phyloP scores from a whole-genome alignment of 2,113 vertebrate genomes.

The Catharus bicknelli region DNA sequence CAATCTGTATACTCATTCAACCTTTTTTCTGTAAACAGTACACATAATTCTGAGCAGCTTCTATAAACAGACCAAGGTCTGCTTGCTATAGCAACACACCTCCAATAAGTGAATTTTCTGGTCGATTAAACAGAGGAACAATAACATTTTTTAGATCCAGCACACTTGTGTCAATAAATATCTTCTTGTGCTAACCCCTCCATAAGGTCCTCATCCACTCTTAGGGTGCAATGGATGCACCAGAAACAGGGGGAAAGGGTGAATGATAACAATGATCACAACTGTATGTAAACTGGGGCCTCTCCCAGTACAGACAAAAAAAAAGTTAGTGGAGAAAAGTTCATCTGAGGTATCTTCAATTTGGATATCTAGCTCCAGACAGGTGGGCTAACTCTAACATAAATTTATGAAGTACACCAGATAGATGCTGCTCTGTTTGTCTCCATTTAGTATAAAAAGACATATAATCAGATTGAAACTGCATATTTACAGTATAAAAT shows the following conservation, averaged over 20 bases:
- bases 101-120: slow-evolving; percentile 8
- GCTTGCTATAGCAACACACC: slow-evolving; percentile 47
- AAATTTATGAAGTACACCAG: not conserved
- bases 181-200: not conserved
- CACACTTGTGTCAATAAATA: not conserved
- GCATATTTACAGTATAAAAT: not conserved
- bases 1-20: slow-evolving; percentile 31
- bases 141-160: not conserved
- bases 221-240: not conserved
- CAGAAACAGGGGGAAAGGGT: not conserved
- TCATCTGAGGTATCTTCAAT: not conserved
- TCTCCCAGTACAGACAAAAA: not conserved
- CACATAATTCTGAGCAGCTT: slow-evolving; percentile 28
- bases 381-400: not conserved
- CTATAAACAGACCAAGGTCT: slow-evolving; percentile 33
- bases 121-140: not conserved
- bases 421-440: not conserved
- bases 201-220: not conserved
- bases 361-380: not conserved
- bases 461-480: not conserved
- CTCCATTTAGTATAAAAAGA: not conserved
- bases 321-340: not conserved
- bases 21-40: slow-evolving; percentile 28
- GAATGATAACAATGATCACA: not conserved
- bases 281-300: not conserved